Conservation (phyloP, 2,113 vertebrate species). For the Elaphurus davidianus region DNA sequence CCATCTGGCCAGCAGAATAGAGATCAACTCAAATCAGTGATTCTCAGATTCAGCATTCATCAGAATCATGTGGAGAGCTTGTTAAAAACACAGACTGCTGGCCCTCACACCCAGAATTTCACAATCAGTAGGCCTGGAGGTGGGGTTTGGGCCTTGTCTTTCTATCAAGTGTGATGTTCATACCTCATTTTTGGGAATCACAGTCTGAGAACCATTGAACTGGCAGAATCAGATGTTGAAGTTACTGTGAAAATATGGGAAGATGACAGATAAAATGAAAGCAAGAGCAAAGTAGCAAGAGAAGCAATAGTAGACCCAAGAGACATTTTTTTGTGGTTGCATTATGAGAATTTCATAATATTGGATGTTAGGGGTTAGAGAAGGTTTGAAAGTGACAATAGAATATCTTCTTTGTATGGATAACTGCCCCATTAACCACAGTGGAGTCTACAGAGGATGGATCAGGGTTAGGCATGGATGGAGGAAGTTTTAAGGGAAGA, state of each 20-base stretch:
- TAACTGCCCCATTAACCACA: neutral
- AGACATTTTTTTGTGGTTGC: neutral
- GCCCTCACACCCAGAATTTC: neutral
- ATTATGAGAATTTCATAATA: neutral
- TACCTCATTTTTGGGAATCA: too few relatives aligned
- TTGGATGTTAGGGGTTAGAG: neutral
- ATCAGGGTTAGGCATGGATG: rapidly evolving
- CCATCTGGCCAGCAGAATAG: neutral
- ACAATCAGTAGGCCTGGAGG: neutral
- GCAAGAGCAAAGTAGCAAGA: neutral
- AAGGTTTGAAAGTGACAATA: neutral
- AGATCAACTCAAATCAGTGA: neutral
- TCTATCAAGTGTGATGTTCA: neutral
- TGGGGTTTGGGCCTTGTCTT: neutral
- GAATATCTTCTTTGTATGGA: neutral
- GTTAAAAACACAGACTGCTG: neutral
- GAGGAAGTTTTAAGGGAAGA: neutral
- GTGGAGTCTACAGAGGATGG: too few relatives aligned
- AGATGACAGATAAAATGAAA: neutral
- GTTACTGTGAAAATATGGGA: neutral
- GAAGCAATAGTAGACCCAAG: neutral
- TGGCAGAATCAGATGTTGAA: neutral
- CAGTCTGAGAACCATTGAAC: neutral
- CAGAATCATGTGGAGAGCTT: neutral
- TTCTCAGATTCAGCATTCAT: neutral